phyloP scores from a whole-genome alignment of 1,140 invertebrate species.

The Harpegnathos saltator region DNA sequence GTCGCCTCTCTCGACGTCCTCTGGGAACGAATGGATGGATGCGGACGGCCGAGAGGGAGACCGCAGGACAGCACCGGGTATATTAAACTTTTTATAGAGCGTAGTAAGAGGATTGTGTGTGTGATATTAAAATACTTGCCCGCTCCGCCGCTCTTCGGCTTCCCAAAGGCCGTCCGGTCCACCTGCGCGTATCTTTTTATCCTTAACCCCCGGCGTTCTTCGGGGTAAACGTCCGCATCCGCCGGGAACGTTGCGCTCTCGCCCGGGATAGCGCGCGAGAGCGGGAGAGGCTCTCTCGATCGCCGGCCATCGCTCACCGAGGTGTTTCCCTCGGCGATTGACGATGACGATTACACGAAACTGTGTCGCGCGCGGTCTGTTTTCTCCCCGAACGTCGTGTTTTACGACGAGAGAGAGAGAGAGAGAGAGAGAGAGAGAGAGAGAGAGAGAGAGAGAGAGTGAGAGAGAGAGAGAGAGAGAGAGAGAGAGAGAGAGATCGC shows the following conservation, averaged over 20 bases:
- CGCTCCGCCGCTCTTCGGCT: slow-evolving; percentile 34
- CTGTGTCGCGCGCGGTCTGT: not conserved
- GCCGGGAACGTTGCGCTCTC: not conserved
- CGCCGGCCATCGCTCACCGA: not conserved
- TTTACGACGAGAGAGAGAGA: too few relatives aligned
- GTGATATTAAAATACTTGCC: slow-evolving; percentile 76
- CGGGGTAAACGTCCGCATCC: not conserved
- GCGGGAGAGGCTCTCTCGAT: slow-evolving; percentile 11
- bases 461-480: too few relatives aligned
- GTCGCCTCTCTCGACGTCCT: slow-evolving; percentile 26
- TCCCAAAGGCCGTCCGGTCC: slow-evolving; percentile 41
- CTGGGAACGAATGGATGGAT: not conserved
- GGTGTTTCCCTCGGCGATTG: not conserved
- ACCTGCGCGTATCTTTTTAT: slow-evolving; percentile 38
- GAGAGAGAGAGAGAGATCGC: too few relatives aligned
- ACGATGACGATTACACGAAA: slow-evolving; percentile 8
- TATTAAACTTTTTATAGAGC: slow-evolving; percentile 79
- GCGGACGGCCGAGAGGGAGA: not conserved
- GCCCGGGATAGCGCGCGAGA: too few relatives aligned
- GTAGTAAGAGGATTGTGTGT: slow-evolving; percentile 75
- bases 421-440: too few relatives aligned
- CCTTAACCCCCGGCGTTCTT: not conserved
- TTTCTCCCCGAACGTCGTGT: not conserved
- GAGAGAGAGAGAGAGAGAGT: too few relatives aligned
- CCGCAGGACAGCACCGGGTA: slow-evolving; percentile 67